Base-by-base conservation (phyloP, 2,888 invertebrate genomes). In the Plagodis dolabraria region DNA sequence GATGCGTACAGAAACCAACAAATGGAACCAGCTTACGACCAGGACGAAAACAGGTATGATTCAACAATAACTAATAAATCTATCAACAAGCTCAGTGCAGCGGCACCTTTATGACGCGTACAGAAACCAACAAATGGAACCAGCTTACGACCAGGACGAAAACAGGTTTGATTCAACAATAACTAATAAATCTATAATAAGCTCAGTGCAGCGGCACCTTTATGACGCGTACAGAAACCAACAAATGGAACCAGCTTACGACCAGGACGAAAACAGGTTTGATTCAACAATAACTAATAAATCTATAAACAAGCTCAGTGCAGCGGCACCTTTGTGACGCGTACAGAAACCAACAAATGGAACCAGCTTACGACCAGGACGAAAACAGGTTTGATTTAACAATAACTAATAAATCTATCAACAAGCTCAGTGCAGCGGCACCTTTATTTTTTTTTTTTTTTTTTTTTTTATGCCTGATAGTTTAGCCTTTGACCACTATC, bases 201-300 rank as follows among this genome's bases (percentile, higher is more conserved):
- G 38, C 22, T 22, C 4, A 8, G 56, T 76, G 6, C 47, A 82
- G 22, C 69, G 85, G 9, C 80, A 75, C 33, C 64, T 75, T 0
- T 82, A 77, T 47, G 80, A 85, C n/a, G n/a, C n/a, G n/a, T n/a
- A n/a, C 34, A 74, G 77, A 22, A 76, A 82, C 43, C 77, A 69
- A 5, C 78, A 75, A 45, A 65, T 35, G 36, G 72, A 74, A 1
- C 74, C 56, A 43, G 57, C 49, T 0, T 47, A 61, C 33, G 67
- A 67, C 5, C 74, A 77, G 2, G 75, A 77, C 43, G 70, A 69
- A 5, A 71, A 69, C n/a, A 75, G 65, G 80, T 79, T 53, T 53
- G 64, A 58, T 35, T 11, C 45, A 5, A 33, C 10, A 22, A 7
- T 36, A 12, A 35, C 8, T 47, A 34, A 36, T 36, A 5, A 11